phyloP scores from a whole-genome alignment of 2,113 vertebrate species.

The Cnemophilus loriae region DNA sequence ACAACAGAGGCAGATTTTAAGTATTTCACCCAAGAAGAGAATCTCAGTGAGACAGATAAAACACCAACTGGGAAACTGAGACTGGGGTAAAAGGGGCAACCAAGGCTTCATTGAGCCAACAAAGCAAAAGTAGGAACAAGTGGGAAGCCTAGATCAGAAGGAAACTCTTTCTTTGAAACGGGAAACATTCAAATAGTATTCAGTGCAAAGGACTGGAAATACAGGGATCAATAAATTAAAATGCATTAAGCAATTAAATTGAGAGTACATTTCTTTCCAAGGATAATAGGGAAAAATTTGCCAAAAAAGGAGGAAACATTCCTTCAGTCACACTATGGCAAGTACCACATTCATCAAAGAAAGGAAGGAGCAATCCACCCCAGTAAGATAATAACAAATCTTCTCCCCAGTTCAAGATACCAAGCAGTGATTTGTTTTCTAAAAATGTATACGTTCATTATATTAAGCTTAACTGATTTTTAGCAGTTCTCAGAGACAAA shows the following conservation, averaged over 20 bases:
- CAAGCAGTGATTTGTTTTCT: not conserved
- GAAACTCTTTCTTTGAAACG: not conserved
- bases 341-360: not conserved
- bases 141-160: not conserved
- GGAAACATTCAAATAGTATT: not conserved
- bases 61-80: not conserved
- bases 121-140: not conserved
- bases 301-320: not conserved
- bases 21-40: not conserved
- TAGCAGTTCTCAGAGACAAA: not conserved
- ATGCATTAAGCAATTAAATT: not conserved
- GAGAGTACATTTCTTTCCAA: not conserved
- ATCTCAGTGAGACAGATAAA: not conserved
- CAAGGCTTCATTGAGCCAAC: not conserved
- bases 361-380: not conserved
- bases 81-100: rapidly evolving
- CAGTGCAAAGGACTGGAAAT: not conserved
- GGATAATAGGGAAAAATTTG: not conserved
- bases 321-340: not conserved
- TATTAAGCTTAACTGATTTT: not conserved
- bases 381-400: not conserved
- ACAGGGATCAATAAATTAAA: not conserved
- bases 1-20: not conserved
- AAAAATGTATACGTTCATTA: not conserved
- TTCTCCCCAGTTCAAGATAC: not conserved